Percentiles rank a stretch among this genome's conserved stretches.
These are phyloP conservation scores for Chrysotoxum bicinctum DNA, from an alignment of 2,888 invertebrate genomes.

Conservation along the genomic window DNA sequence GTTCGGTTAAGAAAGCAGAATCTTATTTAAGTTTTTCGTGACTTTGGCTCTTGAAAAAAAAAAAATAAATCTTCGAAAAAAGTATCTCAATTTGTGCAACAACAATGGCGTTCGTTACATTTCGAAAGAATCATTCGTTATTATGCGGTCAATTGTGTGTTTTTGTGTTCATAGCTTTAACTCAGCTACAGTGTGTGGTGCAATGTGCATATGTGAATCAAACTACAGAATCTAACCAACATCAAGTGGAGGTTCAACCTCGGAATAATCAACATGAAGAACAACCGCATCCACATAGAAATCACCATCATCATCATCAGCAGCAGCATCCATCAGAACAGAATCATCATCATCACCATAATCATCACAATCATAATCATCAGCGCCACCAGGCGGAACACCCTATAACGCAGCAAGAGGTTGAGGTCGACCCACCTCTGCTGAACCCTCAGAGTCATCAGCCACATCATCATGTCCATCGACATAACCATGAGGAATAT, in stretches of 20 bases:
- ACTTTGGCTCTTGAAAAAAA: not conserved
- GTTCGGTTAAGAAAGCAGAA: slow-evolving; percentile 27
- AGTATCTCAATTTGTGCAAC: slow-evolving; percentile 17
- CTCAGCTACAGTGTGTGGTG: slow-evolving; percentile 55
- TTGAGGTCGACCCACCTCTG: slow-evolving; percentile 28
- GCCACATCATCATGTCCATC: slow-evolving; percentile 70
- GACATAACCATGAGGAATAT: slow-evolving; percentile 59
- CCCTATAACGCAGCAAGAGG: slow-evolving; percentile 21
- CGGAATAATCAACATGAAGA: slow-evolving; percentile 57
- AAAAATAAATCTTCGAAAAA: not conserved
- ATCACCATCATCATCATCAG: slow-evolving; percentile 68
- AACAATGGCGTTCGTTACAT: slow-evolving; percentile 49
- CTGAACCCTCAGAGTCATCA: slow-evolving; percentile 59
- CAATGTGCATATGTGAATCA: slow-evolving; percentile 58
- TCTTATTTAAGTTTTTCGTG: slow-evolving; percentile 19
- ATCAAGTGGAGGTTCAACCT: slow-evolving; percentile 48
- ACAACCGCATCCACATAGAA: slow-evolving; percentile 56
- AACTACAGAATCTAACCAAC: slow-evolving; percentile 40
- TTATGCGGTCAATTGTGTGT: slow-evolving; percentile 29
- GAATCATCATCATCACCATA: slow-evolving; percentile 61
- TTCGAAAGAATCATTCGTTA: slow-evolving; percentile 32
- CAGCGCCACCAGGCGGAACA: slow-evolving; percentile 62
- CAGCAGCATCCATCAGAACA: slow-evolving; percentile 60
- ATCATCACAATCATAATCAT: slow-evolving; percentile 46
- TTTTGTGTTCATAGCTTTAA: slow-evolving; percentile 51